Conservation (phyloP, 1,140 invertebrate species). For the Trachelipus rathkii region DNA sequence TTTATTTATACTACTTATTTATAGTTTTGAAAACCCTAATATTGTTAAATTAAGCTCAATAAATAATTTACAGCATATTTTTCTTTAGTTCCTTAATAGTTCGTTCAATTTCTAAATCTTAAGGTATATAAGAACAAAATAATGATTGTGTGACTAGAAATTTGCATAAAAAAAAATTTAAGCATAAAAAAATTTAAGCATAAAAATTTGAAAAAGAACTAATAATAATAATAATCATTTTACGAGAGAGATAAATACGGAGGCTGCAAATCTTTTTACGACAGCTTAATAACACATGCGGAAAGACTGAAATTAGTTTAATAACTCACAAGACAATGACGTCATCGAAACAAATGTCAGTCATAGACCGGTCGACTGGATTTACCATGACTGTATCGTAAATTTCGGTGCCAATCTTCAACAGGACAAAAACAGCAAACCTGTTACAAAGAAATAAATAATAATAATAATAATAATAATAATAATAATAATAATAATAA, state of each 20-base stretch:
- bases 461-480: background rate
- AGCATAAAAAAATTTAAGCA: too few species aligned
- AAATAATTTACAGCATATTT: too few species aligned
- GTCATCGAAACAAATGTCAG: conserved; percentile 68
- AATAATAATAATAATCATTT: conserved; percentile 24
- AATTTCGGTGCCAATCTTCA: conserved; percentile 64
- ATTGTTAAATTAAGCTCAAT: too few species aligned
- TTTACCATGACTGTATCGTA: conserved; percentile 64
- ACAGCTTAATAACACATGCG: too few species aligned
- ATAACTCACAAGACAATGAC: conserved; percentile 64
- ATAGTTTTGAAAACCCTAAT: too few species aligned
- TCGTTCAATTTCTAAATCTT: too few species aligned
- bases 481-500: background rate
- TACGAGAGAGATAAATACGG: conserved; percentile 19
- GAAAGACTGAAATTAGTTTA: too few species aligned
- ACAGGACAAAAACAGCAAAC: conserved; percentile 67
- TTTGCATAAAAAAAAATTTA: too few species aligned
- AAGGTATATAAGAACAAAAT: too few species aligned
- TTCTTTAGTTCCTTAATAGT: too few species aligned
- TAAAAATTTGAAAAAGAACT: conserved; percentile 7
- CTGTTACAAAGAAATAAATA: conserved; percentile 44
- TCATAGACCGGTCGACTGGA: conserved; percentile 64
- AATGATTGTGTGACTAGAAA: too few species aligned
- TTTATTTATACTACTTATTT: too few species aligned
- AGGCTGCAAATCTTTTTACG: background rate